phyloP scores from a whole-genome alignment of 2,113 vertebrate species.

The Acanthochromis polyacanthus region DNA sequence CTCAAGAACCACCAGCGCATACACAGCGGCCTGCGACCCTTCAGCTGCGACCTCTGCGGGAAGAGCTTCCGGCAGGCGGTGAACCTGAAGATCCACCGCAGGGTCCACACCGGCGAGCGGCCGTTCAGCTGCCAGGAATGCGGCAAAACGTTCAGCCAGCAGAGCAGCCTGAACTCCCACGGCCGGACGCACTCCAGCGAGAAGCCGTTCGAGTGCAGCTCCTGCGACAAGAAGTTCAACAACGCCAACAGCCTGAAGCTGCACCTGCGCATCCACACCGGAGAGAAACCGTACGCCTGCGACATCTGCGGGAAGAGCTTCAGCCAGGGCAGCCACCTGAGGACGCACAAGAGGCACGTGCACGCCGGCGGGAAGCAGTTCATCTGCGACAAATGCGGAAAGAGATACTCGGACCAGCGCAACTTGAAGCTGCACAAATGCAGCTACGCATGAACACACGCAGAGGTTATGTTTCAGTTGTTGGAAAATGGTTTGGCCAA shows the following conservation, averaged over 20 bases:
- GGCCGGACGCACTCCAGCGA: conserved; percentile 78
- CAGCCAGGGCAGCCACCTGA: conserved; percentile 83
- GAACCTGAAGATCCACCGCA: conserved; percentile 82
- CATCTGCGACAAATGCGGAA: conserved; percentile 84
- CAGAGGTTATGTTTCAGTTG: background rate
- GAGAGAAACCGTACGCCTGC: conserved; percentile 82
- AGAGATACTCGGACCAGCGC: conserved; percentile 81
- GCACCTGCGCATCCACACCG: conserved; percentile 80
- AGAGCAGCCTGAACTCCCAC: conserved; percentile 82
- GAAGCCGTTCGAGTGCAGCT: conserved; percentile 72
- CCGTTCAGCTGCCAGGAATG: conserved; percentile 80
- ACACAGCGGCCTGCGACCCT: conserved; percentile 79
- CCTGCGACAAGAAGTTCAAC: conserved; percentile 82
- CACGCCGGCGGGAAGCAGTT: conserved; percentile 84
- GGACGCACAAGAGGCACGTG: conserved; percentile 81
- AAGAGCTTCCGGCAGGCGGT: conserved; percentile 82
- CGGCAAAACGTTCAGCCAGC: conserved; percentile 84
- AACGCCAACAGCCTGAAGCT: conserved; percentile 84
- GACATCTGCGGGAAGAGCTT: conserved; percentile 79
- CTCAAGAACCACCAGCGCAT: conserved; percentile 80
- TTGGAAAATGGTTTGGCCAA: background rate
- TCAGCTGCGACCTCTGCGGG: conserved; percentile 77
- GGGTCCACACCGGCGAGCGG: conserved; percentile 83
- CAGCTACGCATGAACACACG: conserved; percentile 73
- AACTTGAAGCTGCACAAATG: conserved; percentile 85